phyloP scores from a whole-genome alignment of 2,888 invertebrate genomes.

The Tiliacea citrago region DNA sequence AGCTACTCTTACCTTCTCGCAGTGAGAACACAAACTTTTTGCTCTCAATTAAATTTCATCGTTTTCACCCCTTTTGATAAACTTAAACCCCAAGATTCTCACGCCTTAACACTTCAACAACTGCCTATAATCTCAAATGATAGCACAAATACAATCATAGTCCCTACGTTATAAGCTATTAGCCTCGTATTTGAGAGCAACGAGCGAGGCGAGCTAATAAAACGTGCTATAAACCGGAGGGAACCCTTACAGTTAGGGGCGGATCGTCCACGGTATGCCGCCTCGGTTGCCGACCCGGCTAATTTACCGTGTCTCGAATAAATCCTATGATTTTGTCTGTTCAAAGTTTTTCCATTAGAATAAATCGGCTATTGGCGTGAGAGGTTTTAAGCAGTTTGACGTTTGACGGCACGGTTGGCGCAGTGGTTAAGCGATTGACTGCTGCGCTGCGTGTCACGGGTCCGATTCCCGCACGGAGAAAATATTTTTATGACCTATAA shows the following conservation, averaged over 20 bases:
- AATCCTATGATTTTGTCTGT: slow-evolving; percentile 56
- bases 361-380: slow-evolving; percentile 27
- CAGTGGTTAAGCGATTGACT: too few species aligned
- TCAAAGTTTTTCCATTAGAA: slow-evolving; percentile 62
- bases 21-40: neutral
- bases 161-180: slow-evolving; percentile 18
- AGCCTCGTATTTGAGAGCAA: slow-evolving; percentile 44
- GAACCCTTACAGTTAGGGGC: slow-evolving; percentile 65
- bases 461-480: too few species aligned
- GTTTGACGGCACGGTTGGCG: too few species aligned
- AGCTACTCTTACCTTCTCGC: neutral
- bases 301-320: slow-evolving; percentile 58
- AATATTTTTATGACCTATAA: too few species aligned
- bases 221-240: slow-evolving; percentile 70
- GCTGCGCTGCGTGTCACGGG: too few species aligned
- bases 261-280: slow-evolving; percentile 54
- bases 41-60: neutral
- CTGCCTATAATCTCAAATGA: slow-evolving; percentile 28
- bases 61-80: neutral
- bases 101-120: slow-evolving; percentile 16
- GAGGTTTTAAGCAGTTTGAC: neutral
- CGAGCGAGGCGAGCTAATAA: slow-evolving; percentile 67
- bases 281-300: slow-evolving; percentile 31
- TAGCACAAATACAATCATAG: slow-evolving; percentile 35
- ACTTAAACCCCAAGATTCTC: neutral